Percentiles rank a stretch among this genome's conserved stretches.
Conservation (phyloP, 2,113 vertebrate species). For the Uria lomvia region DNA sequence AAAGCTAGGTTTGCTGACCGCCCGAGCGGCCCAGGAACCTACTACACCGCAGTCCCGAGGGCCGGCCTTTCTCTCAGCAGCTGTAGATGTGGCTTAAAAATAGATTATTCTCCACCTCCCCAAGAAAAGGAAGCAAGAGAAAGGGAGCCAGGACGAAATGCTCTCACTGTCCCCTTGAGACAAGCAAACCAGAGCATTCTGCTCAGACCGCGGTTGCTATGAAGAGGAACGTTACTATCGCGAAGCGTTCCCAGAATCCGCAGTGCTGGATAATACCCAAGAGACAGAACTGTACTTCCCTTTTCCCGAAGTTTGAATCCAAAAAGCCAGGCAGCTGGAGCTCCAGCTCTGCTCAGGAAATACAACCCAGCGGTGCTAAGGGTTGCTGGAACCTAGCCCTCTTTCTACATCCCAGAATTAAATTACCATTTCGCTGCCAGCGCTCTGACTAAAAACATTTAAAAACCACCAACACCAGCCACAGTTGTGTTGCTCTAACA, state of each 20-base stretch:
- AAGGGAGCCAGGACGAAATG: not conserved
- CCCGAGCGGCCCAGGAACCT: not conserved
- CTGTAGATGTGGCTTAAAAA: not conserved
- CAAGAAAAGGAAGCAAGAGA: not conserved
- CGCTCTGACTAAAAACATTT: not conserved
- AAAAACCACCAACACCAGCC: not conserved
- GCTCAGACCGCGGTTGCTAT: not conserved
- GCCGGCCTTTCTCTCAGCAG: not conserved
- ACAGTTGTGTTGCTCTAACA: not conserved
- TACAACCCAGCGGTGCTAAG: not conserved
- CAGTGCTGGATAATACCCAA: not conserved
- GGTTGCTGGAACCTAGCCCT: slow-evolving; percentile 32
- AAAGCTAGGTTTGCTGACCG: not conserved
- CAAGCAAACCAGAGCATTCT: not conserved
- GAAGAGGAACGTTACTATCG: not conserved
- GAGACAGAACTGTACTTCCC: slow-evolving; percentile 39
- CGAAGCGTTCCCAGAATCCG: not conserved
- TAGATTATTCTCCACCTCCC: fast-evolving
- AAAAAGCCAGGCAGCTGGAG: slow-evolving; percentile 38
- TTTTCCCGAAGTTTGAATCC: not conserved
- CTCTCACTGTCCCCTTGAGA: not conserved
- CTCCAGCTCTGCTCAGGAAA: slow-evolving; percentile 30
- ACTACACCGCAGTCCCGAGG: not conserved
- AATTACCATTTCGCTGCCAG: not conserved
- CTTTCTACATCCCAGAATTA: not conserved